Evolutionary conservation across 1,140 invertebrate genomes (phyloP).

Genomic region (Adelges cooleyi): DNA sequence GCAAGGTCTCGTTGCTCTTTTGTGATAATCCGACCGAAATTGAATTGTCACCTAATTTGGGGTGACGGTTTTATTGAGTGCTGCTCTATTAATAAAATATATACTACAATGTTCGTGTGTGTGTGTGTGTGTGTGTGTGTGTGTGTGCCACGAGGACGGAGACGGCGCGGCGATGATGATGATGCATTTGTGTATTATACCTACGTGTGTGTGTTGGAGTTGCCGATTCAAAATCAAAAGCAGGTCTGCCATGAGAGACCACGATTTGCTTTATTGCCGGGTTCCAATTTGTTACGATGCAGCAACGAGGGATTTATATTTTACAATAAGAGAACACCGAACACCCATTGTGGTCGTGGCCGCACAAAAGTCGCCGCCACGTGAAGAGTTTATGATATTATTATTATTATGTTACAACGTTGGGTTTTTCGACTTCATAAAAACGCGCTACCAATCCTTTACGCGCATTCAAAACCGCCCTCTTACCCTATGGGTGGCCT

Average conservation of each 20-base stretch:
- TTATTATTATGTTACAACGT: background rate
- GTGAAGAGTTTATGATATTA: background rate
- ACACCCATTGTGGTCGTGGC: background rate
- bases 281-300: slow-evolving; percentile 23
- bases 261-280: background rate
- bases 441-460: slow-evolving; percentile 21
- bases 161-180: background rate
- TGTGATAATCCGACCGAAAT: slow-evolving; percentile 4
- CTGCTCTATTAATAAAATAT: background rate
- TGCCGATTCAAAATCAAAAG: background rate
- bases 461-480: background rate
- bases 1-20: slow-evolving; percentile 14
- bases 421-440: slow-evolving; percentile 20
- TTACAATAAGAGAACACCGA: background rate
- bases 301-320: background rate
- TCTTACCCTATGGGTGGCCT: background rate
- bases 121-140: no score
- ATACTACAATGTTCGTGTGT: background rate
- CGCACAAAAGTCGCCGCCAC: background rate
- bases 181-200: background rate
- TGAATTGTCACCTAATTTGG: slow-evolving; percentile 25
- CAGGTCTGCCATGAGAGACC: background rate
- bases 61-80: slow-evolving; percentile 27
- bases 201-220: background rate
- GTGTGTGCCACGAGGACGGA: no score